These are phyloP conservation scores for Rhinoraja longicauda DNA, from an alignment of 2,797 vertebrate species.

Conservation along the genomic window DNA sequence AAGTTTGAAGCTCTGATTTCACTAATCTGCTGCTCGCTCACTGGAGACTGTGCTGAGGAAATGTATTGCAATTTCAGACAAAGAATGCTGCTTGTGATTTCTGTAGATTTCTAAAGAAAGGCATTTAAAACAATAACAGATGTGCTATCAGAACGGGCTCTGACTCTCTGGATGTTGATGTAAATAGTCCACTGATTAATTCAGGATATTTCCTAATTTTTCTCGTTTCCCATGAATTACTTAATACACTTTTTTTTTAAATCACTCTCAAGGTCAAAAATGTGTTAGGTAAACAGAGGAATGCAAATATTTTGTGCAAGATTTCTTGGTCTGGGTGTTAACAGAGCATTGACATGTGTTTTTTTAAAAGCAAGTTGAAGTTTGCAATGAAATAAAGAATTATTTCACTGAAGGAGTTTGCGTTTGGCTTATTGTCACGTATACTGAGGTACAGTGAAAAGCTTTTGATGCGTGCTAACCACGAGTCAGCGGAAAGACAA, in stretches of 20 bases:
- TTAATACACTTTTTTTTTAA: neutral
- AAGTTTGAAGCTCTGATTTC: slow-evolving; percentile 26
- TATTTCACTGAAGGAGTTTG: neutral
- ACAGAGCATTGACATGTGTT: neutral
- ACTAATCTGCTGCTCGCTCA: slow-evolving; percentile 3
- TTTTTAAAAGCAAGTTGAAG: neutral
- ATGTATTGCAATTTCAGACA: slow-evolving; percentile 32
- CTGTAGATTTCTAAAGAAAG: slow-evolving; percentile 29
- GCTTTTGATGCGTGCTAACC: too few species aligned
- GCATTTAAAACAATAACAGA: slow-evolving; percentile 33
- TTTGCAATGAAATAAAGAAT: neutral
- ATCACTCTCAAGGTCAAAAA: too few species aligned
- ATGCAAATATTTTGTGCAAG: neutral
- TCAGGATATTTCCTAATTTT: neutral
- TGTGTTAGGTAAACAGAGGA: too few species aligned
- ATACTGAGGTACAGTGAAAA: too few species aligned
- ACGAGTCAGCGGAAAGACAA: too few species aligned
- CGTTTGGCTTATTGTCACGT: too few species aligned
- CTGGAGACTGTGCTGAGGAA: slow-evolving; percentile 29
- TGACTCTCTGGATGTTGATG: neutral
- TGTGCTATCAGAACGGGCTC: neutral
- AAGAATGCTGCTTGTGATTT: slow-evolving; percentile 16
- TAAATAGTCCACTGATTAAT: slow-evolving; percentile 8
- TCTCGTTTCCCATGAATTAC: slow-evolving; percentile 11
- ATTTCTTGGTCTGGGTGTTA: neutral